phyloP scores from a whole-genome alignment of 2,797 vertebrate species.

The Sciurus carolinensis region DNA sequence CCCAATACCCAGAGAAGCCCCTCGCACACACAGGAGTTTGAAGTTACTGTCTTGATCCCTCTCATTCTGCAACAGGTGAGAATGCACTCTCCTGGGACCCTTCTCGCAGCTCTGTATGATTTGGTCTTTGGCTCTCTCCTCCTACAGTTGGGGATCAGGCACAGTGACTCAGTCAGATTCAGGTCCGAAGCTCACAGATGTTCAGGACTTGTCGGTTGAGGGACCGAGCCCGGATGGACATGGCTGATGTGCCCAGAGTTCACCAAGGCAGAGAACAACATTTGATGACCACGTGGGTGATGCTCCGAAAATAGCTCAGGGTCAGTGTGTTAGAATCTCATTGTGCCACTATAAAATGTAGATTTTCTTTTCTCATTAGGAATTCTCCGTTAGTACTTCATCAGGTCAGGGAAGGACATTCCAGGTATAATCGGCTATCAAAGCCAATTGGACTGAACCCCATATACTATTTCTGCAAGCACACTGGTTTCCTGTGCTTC shows the following conservation, averaged over 20 bases:
- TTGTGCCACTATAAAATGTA: slow-evolving; percentile 5
- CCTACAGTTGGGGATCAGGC: too few relatives aligned
- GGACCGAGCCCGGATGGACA: accelerated
- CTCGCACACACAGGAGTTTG: accelerated
- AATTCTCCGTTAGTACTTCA: background rate
- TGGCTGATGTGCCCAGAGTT: accelerated
- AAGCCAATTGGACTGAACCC: slow-evolving; percentile 66
- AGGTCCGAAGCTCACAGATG: accelerated
- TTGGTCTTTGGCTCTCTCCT: background rate
- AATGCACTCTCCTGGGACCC: accelerated
- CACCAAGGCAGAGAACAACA: background rate
- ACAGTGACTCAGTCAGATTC: accelerated
- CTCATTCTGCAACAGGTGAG: accelerated
- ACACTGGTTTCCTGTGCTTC: background rate
- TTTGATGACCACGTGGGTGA: accelerated
- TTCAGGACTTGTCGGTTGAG: background rate
- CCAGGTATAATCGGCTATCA: slow-evolving; percentile 36
- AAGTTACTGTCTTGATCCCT: background rate
- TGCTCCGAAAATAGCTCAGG: background rate
- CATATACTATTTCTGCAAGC: background rate
- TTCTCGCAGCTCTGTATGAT: background rate
- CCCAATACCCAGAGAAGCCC: background rate
- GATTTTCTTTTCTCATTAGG: slow-evolving; percentile 35
- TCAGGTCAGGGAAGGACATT: slow-evolving; percentile 29
- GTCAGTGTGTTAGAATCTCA: background rate